Base-by-base conservation (phyloP, 1,140 invertebrate species). In the Acromyrmex heyeri region DNA sequence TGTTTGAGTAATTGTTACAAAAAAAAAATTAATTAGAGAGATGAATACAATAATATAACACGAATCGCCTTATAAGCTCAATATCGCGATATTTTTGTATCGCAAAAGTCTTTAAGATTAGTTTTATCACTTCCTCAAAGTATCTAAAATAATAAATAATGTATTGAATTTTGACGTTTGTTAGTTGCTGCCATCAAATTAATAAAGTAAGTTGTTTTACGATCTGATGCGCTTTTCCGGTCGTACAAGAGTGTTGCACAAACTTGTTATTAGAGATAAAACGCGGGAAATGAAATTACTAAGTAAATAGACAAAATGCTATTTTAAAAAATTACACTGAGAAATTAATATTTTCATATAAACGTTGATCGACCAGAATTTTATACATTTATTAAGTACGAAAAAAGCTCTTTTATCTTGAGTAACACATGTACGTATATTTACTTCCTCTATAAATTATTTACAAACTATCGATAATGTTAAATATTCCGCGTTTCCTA, bases 391-490 rank as follows among this genome's bases (percentile, higher is more conserved):
- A 44, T 10, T 16, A 67, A 21, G 3, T 67, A 44, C 4, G 14
- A 67, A n/a, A n/a, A 10, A 38, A 21, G 10, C 21, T 57, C 5
- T 21, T 38, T 38, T 38, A 44, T 44, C 4, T 21, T 4, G 1
- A 38, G 3, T 14, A 34, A 1, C 10, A 18, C 18, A 2, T 24
- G 14, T 12, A 12, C 4, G 4, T 53, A 50, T 48, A 70, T 70
- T 30, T 38, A 44, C n/a, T 30, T 44, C 4, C 2, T 27, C 18
- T 27, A n/a, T 48, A 34, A 67, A 79, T 53, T 12, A 53, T 55
- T 53, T 24, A 34, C 14, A 76, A 55, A 8, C 27, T 61, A 48
- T 73, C 79, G 67, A 82, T 75, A 50, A 48, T 38, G 24, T 73
- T 72, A 61, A 73, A 83, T 50, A 83, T 61, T 30, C n/a, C 69